These are phyloP conservation scores for Zaprionus kolodkinae DNA, from an alignment of 1,140 invertebrate species.

Conservation along the genomic window DNA sequence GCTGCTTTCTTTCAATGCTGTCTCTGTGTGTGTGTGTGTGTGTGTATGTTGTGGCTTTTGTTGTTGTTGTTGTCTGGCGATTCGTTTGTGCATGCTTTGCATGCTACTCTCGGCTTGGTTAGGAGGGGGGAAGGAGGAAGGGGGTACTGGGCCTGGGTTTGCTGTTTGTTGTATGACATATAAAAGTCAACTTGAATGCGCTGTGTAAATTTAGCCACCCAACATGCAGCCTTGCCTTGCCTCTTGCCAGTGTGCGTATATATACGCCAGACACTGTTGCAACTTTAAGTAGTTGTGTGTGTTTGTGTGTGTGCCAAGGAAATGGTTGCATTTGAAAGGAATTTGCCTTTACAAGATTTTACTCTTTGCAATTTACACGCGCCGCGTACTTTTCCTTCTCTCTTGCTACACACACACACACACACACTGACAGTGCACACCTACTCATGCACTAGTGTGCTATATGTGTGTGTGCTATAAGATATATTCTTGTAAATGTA, in stretches of 20 bases:
- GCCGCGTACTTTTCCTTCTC: slow-evolving; percentile 59
- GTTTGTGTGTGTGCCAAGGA: slow-evolving; percentile 43
- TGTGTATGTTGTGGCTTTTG: background rate
- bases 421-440: slow-evolving; percentile 3
- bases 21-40: background rate
- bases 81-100: slow-evolving; percentile 58
- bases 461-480: background rate
- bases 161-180: slow-evolving; percentile 78
- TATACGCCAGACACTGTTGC: slow-evolving; percentile 44
- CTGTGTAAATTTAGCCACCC: slow-evolving; percentile 69
- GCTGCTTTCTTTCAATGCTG: slow-evolving; percentile 29
- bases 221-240: slow-evolving; percentile 24
- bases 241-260: slow-evolving; percentile 16
- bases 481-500: slow-evolving; percentile 15
- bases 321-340: slow-evolving; percentile 79
- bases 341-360: slow-evolving; percentile 82
- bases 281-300: slow-evolving; percentile 75
- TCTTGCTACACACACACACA: slow-evolving; percentile 7
- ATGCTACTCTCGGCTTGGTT: slow-evolving; percentile 34
- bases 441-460: background rate
- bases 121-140: background rate
- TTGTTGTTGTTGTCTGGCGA: slow-evolving; percentile 46
- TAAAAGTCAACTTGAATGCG: slow-evolving; percentile 81
- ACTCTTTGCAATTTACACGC: slow-evolving; percentile 81
- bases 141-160: slow-evolving; percentile 24